Evolutionary conservation across 2,113 vertebrate species (phyloP).

Genomic region (Phaethon lepturus): DNA sequence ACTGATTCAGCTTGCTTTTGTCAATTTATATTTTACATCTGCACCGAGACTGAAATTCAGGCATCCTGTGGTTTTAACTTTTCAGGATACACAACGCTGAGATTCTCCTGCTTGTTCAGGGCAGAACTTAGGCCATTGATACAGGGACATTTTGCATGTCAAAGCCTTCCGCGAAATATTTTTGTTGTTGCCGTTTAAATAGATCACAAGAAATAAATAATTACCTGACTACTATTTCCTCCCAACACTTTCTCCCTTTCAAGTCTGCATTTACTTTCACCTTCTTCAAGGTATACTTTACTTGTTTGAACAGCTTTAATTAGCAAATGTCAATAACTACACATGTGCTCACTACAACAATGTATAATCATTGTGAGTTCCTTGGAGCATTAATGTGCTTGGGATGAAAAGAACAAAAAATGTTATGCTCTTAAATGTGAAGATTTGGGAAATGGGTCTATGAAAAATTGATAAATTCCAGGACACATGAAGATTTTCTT

Average conservation of each 20-base stretch:
- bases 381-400: background rate
- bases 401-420: background rate
- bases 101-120: background rate
- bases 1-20: background rate
- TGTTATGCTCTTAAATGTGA: background rate
- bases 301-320: slow-evolving; percentile 45
- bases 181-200: background rate
- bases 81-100: background rate
- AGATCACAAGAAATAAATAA: background rate
- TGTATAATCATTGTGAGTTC: background rate
- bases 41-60: background rate
- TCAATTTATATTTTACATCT: background rate
- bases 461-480: background rate
- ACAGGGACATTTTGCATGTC: background rate
- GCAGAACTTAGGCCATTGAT: background rate
- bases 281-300: background rate
- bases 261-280: background rate
- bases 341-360: background rate
- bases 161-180: background rate
- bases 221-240: background rate
- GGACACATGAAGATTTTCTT: background rate
- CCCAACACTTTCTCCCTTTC: background rate
- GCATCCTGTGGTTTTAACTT: background rate
- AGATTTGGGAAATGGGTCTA: background rate
- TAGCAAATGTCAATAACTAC: slow-evolving; percentile 45